Base-by-base conservation (phyloP, 1,140 invertebrate genomes). In the Pygmarrhopalites habei region DNA sequence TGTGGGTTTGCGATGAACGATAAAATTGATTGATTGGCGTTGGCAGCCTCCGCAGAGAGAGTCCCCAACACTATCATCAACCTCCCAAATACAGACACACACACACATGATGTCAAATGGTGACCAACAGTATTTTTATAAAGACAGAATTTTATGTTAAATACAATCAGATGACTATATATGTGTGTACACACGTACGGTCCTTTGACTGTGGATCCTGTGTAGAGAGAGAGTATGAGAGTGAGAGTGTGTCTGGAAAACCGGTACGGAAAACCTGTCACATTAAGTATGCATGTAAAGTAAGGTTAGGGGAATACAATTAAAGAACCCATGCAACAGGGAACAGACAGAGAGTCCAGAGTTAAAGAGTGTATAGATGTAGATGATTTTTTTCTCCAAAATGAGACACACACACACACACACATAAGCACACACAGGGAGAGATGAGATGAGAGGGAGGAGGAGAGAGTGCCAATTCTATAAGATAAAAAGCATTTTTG, bases 11-110 rank as follows among this genome's bases (percentile, higher is more conserved):
- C 44, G 44, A 25, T 21, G 44, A 47, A 25, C 44, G 44, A 47
- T 47, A 47, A 47, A 47, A 21, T 47, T 47, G 44, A 47, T 47
- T 47, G 44, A 47, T 47, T 47, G 44, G 44, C 44, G 44, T 47
- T 12, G n/a, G 39, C 39, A n/a, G n/a, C n/a, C n/a, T n/a, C n/a
- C n/a, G n/a, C n/a, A n/a, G n/a, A n/a, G n/a, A n/a, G n/a, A n/a
- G n/a, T n/a, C n/a, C n/a, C n/a, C n/a, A n/a, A n/a, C n/a, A n/a
- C n/a, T n/a, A n/a, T n/a, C n/a, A n/a, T n/a, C n/a, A n/a, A n/a
- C n/a, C n/a, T n/a, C n/a, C n/a, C n/a, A n/a, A 41, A 41, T 41
- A n/a, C 12, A 12, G 39, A n/a, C 39, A 41, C 12, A 12, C 12
- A 41, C 12, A 41, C 39, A n/a, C 12, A 41, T 12, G 39, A 41